phyloP scores from a whole-genome alignment of 1,140 invertebrate genomes.

The Ptiloglossa arizonensis region DNA sequence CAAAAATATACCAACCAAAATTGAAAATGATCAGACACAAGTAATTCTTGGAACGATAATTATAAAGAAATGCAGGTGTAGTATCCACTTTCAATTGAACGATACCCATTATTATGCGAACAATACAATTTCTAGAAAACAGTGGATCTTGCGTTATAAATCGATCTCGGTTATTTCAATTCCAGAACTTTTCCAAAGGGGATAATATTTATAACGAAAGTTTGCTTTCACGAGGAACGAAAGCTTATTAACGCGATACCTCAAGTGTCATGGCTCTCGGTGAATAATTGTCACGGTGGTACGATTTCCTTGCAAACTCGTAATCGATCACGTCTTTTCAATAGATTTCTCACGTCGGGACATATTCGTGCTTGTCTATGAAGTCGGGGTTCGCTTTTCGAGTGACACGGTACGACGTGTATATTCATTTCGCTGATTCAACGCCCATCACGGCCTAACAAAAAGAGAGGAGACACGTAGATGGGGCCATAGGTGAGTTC shows the following conservation, averaged over 20 bases:
- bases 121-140: too few species aligned
- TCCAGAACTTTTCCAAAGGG: too few species aligned
- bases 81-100: too few species aligned
- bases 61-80: too few species aligned
- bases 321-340: background rate
- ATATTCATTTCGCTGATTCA: conserved; percentile 4
- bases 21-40: too few species aligned
- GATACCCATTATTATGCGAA: too few species aligned
- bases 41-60: too few species aligned
- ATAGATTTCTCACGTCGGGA: background rate
- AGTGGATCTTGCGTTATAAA: too few species aligned
- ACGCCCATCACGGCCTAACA: background rate
- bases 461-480: background rate
- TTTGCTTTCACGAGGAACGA: background rate
- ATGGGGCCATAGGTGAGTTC: conserved; percentile 7
- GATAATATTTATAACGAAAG: too few species aligned
- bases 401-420: background rate
- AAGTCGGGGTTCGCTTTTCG: background rate
- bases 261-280: background rate
- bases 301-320: background rate
- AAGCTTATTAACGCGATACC: too few species aligned
- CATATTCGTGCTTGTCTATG: background rate
- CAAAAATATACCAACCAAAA: too few species aligned
- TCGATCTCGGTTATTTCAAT: too few species aligned
- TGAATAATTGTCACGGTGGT: background rate